Evolutionary conservation across 1,140 invertebrate genomes (phyloP).

Genomic region (Achatina immaculata): DNA sequence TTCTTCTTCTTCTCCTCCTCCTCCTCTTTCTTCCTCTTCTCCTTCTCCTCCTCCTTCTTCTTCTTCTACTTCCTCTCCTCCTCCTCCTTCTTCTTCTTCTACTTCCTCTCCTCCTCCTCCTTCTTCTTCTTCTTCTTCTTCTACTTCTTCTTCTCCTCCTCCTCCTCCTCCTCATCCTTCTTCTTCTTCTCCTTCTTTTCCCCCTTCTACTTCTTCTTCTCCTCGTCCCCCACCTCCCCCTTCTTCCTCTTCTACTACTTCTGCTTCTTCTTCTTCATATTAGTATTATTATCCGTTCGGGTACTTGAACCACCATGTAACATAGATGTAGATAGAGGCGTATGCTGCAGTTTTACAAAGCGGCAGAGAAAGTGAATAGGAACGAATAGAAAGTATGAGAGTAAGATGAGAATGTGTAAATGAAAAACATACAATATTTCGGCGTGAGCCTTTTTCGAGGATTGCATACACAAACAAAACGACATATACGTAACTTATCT

Average conservation of each 20-base stretch:
- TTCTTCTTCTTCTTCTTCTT: constrained; percentile 18
- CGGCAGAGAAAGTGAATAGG: no score
- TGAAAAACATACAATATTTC: no score
- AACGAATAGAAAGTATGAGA: no score
- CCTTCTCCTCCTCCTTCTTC: constrained; percentile 7
- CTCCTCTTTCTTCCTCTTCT: neutral
- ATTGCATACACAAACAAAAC: no score
- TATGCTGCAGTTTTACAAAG: no score
- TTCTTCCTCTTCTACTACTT: neutral
- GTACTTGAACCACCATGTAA: no score
- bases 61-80: constrained; percentile 22
- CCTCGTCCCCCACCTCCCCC: neutral
- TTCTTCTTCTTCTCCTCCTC: constrained; percentile 23
- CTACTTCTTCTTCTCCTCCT: neutral
- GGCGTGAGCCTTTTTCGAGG: no score
- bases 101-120: neutral
- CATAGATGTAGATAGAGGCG: no score
- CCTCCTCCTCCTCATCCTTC: no score
- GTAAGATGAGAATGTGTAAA: no score
- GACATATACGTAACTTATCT: no score
- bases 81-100: neutral
- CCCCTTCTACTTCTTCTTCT: neutral
- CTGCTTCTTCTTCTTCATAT: neutral
- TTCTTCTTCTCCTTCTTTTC: neutral
- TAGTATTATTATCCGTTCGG: no score